These are phyloP conservation scores for Orthosia gothica DNA, from an alignment of 2,888 invertebrate genomes.

Conservation along the genomic window DNA sequence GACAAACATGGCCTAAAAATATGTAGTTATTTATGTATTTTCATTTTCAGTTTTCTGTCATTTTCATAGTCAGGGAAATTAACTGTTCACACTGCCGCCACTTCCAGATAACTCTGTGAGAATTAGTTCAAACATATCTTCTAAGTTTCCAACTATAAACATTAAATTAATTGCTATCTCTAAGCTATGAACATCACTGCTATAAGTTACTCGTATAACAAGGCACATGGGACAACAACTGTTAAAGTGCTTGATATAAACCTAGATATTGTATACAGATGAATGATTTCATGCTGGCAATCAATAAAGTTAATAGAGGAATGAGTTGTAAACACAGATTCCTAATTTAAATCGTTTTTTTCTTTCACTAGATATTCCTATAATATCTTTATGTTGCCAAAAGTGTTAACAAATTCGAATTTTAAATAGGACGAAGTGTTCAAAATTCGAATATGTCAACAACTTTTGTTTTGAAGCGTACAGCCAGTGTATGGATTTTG, in stretches of 20 bases:
- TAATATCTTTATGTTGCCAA: no score
- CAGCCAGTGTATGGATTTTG: not conserved
- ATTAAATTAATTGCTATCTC: conserved; percentile 11
- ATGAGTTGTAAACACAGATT: not conserved
- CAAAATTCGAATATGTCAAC: no score
- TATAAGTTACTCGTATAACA: not conserved
- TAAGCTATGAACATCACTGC: not conserved
- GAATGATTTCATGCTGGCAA: not conserved
- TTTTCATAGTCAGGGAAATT: not conserved
- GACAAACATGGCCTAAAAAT: not conserved
- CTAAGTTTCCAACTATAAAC: not conserved
- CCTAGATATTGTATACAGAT: conserved; percentile 1
- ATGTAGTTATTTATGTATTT: no score
- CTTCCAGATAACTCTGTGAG: not conserved
- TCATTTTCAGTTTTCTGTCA: not conserved
- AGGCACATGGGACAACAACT: conserved; percentile 9
- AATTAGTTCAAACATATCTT: conserved; percentile 11
- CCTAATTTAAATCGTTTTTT: no score
- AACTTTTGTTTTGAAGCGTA: not conserved
- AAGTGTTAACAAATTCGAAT: not conserved
- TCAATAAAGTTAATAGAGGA: not conserved
- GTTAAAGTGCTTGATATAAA: conserved; percentile 12
- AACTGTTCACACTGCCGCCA: not conserved
- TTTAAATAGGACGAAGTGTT: not conserved
- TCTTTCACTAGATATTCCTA: no score